Percentiles rank a stretch among this genome's conserved stretches.
Conservation (phyloP, 1,140 invertebrate genomes). For the Penaeus vannamei region DNA sequence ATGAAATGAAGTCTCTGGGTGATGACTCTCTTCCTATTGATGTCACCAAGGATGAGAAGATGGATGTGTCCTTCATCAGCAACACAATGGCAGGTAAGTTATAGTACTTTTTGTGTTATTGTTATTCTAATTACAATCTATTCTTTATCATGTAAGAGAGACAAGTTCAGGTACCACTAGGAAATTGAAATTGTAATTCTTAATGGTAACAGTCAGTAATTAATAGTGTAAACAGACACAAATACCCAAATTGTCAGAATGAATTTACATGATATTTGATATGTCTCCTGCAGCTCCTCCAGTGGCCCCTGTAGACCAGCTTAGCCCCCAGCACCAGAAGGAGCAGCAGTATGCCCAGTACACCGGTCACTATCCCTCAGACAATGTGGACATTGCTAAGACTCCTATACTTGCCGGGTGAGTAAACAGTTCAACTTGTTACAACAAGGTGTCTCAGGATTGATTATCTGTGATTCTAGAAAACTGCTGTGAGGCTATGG, state of each 20-base stretch:
- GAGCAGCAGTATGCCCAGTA: constrained; percentile 70
- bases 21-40: constrained; percentile 95
- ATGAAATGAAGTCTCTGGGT: constrained; percentile 94
- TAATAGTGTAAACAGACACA: no score
- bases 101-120: background rate
- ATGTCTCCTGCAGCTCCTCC: constrained; percentile 73
- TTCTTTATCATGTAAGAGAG: no score
- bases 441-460: no score
- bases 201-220: no score
- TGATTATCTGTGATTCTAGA: no score
- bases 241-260: no score
- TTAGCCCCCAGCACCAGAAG: constrained; percentile 78
- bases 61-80: constrained; percentile 70
- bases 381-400: constrained; percentile 90
- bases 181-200: no score
- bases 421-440: constrained; percentile 70
- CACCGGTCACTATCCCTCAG: constrained; percentile 75
- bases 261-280: background rate
- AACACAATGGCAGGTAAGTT: constrained; percentile 63
- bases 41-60: constrained; percentile 86
- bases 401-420: constrained; percentile 91
- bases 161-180: no score
- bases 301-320: constrained; percentile 77
- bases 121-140: no score
- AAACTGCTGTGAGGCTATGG: no score